Conservation (phyloP, 2,888 invertebrate genomes). For the Thera obeliscata region DNA sequence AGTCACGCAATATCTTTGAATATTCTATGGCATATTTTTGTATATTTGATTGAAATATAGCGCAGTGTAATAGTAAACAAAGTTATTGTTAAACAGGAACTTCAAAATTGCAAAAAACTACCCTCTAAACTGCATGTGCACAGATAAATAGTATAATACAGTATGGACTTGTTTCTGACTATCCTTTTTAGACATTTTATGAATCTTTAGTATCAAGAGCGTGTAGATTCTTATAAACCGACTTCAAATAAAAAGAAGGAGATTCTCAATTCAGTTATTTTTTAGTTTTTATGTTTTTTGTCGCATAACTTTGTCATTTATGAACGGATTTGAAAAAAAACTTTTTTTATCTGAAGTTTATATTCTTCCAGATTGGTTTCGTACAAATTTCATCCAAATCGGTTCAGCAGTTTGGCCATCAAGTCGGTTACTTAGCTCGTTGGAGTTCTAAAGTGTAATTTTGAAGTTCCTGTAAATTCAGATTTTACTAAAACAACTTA, state of each 20-base stretch:
- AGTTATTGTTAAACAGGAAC: slow-evolving; percentile 20
- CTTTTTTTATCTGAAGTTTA: too few relatives aligned
- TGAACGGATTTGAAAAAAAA: too few relatives aligned
- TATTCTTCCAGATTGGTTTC: too few relatives aligned
- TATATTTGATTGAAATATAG: slow-evolving; percentile 19
- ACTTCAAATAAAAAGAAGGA: too few relatives aligned
- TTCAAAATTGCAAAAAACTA: slow-evolving; percentile 17
- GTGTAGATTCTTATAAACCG: not conserved
- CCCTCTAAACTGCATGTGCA: not conserved
- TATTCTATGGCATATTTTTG: slow-evolving; percentile 13
- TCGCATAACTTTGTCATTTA: too few relatives aligned
- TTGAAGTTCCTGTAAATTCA: slow-evolving; percentile 18
- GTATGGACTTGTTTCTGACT: not conserved
- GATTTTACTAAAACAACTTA: slow-evolving; percentile 6
- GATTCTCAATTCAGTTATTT: too few relatives aligned
- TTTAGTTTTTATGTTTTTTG: too few relatives aligned
- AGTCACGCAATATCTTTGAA: not conserved
- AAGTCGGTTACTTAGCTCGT: too few relatives aligned
- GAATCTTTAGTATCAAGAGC: not conserved
- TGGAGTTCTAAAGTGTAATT: not conserved
- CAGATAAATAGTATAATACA: too few relatives aligned
- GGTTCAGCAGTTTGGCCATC: too few relatives aligned
- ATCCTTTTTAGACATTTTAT: not conserved
- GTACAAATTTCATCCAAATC: too few relatives aligned
- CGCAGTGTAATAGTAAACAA: slow-evolving; percentile 10